Percentiles rank a stretch among this genome's conserved stretches.
Evolutionary conservation across 2,888 invertebrate genomes (phyloP).

Genomic region (Rhagium mordax): DNA sequence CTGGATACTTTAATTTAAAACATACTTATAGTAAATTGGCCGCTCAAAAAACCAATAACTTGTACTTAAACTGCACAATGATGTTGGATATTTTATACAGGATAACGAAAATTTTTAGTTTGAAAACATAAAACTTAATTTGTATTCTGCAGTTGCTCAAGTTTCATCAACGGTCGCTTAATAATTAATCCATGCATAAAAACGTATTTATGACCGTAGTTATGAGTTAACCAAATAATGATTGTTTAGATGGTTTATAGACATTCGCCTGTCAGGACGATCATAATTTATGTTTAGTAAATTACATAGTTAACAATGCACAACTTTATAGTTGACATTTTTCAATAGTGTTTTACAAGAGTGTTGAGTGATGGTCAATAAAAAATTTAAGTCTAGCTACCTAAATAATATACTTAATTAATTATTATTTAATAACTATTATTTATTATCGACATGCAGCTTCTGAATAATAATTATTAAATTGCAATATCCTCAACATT

Average conservation of each 20-base stretch:
- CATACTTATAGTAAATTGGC: too few relatives aligned
- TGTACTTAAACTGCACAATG: too few relatives aligned
- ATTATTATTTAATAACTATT: constrained; percentile 7
- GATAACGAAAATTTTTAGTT: too few relatives aligned
- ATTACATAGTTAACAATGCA: constrained; percentile 21
- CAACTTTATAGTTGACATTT: constrained; percentile 21
- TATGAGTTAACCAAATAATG: constrained; percentile 20
- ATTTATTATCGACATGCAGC: background rate
- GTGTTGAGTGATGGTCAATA: background rate
- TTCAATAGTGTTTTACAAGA: background rate
- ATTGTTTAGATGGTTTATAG: constrained; percentile 25
- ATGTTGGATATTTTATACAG: too few relatives aligned
- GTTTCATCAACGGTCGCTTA: background rate
- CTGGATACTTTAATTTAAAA: too few relatives aligned
- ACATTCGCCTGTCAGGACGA: constrained; percentile 7
- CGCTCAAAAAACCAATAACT: too few relatives aligned
- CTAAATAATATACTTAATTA: background rate
- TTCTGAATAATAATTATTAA: background rate
- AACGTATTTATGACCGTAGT: background rate
- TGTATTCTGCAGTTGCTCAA: background rate
- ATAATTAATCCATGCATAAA: background rate
- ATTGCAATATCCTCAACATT: background rate
- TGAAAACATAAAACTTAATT: background rate
- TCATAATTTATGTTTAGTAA: constrained; percentile 24
- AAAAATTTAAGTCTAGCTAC: constrained; percentile 1